A percentile compares a stretch with the other conserved stretches of the same genome.
Conservation (phyloP, 2,113 vertebrate genomes). For the Apus apus region DNA sequence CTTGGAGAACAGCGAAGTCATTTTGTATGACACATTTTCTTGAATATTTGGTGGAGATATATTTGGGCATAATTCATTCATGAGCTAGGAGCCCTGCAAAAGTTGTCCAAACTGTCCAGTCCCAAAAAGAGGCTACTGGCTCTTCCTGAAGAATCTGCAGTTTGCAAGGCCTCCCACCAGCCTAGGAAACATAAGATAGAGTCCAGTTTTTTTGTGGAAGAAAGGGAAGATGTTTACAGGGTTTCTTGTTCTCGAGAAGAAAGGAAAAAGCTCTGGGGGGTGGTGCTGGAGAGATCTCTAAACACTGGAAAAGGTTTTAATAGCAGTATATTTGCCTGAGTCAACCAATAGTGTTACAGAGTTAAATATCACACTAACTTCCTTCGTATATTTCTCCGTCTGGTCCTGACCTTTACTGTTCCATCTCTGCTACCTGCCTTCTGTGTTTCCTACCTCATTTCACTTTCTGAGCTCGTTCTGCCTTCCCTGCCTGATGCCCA, state of each 20-base stretch:
- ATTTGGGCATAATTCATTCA: background rate
- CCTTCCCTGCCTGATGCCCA: background rate
- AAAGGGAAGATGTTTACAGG: background rate
- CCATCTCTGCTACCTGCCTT: background rate
- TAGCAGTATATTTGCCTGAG: background rate
- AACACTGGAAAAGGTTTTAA: background rate
- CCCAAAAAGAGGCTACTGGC: background rate
- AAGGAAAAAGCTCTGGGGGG: background rate
- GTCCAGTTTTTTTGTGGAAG: background rate
- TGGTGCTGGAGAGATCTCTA: background rate
- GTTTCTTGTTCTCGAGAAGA: background rate
- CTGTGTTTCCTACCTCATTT: background rate
- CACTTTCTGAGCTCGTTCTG: background rate
- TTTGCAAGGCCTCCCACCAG: background rate
- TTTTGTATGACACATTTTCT: background rate
- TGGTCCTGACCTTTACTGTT: background rate
- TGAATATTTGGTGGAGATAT: background rate
- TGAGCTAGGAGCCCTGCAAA: background rate
- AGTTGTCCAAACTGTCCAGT: too few species aligned
- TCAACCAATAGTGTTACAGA: background rate
- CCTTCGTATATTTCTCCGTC: background rate
- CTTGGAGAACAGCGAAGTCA: fast-evolving
- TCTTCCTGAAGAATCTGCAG: background rate
- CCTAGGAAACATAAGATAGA: background rate
- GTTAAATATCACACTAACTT: slow-evolving; percentile 11